These are phyloP conservation scores for Oryctolagus cuniculus DNA, from an alignment of 2,113 vertebrate genomes.

Conservation along the genomic window DNA sequence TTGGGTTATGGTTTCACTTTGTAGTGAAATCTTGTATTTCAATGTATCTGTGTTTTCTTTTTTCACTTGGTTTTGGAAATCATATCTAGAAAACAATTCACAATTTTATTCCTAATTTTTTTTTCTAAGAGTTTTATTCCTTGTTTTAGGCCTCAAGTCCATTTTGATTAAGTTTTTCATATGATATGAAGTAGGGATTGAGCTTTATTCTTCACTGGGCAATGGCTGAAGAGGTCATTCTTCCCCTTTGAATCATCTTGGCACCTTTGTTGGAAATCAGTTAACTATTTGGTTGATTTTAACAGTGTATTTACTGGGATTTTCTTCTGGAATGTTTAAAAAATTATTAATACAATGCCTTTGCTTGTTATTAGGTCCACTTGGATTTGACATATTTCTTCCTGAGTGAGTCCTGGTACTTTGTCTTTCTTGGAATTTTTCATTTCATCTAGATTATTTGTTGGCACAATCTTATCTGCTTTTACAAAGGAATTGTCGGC, in stretches of 20 bases:
- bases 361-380: background rate
- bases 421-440: background rate
- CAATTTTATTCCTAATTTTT: constrained; percentile 2
- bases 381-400: background rate
- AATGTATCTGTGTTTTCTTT: background rate
- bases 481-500: background rate
- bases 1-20: background rate
- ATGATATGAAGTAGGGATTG: background rate
- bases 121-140: background rate
- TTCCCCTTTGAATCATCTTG: background rate
- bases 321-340: background rate
- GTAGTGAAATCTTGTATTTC: background rate
- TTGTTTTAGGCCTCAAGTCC: background rate
- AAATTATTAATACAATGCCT: background rate
- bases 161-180: background rate
- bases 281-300: background rate
- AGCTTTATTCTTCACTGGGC: background rate
- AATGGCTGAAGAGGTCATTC: background rate
- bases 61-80: background rate
- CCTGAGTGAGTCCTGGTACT: background rate
- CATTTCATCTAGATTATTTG: background rate
- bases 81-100: background rate
- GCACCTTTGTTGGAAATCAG: background rate
- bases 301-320: background rate
- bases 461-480: background rate